These are phyloP conservation scores for Myripristis murdjan DNA, from an alignment of 2,797 vertebrate genomes.

Conservation along the genomic window DNA sequence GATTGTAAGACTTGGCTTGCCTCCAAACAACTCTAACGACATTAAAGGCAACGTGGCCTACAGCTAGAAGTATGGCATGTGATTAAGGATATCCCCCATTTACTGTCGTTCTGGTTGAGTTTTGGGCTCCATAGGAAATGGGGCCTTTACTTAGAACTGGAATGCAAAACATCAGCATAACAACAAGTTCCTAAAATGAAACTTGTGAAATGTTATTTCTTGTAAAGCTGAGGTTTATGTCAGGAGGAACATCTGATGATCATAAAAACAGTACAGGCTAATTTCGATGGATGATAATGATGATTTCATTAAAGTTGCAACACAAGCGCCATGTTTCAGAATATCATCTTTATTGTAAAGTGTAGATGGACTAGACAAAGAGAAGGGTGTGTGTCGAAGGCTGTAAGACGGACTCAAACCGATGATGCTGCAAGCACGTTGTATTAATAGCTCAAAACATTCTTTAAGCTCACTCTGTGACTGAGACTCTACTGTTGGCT, in stretches of 20 bases:
- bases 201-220: too few species aligned
- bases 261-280: neutral
- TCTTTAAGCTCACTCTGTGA: neutral
- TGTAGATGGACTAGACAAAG: neutral
- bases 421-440: neutral
- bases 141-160: neutral
- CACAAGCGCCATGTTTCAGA: neutral
- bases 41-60: slow-evolving; percentile 41
- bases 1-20: neutral
- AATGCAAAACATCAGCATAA: neutral
- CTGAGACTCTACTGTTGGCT: neutral
- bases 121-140: slow-evolving; percentile 19
- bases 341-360: neutral
- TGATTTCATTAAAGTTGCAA: neutral
- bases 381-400: neutral
- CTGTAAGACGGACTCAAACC: neutral
- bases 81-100: slow-evolving; percentile 34
- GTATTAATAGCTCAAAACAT: too few species aligned
- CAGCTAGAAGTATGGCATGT: slow-evolving; percentile 28
- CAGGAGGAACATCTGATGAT: neutral
- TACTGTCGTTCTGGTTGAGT: slow-evolving; percentile 11
- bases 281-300: neutral
- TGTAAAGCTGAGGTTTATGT: neutral
- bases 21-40: slow-evolving; percentile 40
- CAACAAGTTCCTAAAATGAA: too few species aligned